Conservation (phyloP, 2,113 vertebrate species). For the Clarias gariepinus region DNA sequence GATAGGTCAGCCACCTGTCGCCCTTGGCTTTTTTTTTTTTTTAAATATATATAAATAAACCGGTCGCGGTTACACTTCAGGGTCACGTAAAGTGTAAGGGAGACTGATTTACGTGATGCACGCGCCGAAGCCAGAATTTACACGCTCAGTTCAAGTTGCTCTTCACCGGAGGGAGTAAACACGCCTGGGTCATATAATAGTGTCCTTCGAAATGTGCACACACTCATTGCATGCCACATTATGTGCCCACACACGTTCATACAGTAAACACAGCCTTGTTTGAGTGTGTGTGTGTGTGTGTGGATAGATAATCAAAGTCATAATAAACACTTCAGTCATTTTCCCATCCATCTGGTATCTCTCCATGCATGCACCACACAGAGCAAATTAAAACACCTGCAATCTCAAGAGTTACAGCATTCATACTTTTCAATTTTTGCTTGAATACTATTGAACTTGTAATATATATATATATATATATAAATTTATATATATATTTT, state of each 20-base stretch:
- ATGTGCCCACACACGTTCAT: not conserved
- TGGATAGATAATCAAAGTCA: not conserved
- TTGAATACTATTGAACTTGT: not conserved
- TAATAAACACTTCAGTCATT: not conserved
- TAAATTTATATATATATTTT: too few species aligned
- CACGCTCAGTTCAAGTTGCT: not conserved
- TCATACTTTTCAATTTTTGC: not conserved
- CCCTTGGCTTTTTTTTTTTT: constrained; percentile 3
- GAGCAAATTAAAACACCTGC: not conserved
- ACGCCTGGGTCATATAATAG: not conserved
- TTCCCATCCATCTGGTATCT: not conserved
- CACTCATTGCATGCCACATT: not conserved
- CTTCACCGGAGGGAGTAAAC: not conserved
- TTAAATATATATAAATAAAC: not conserved
- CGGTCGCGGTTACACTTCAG: not conserved
- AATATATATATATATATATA: too few species aligned
- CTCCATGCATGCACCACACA: not conserved
- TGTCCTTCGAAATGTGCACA: not conserved
- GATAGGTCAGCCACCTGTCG: constrained; percentile 26
- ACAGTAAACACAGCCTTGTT: not conserved
- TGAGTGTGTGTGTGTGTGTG: not conserved
- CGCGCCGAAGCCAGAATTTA: not conserved
- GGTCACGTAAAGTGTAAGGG: not conserved
- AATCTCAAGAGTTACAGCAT: not conserved
- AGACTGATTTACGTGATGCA: not conserved